These are phyloP conservation scores for Adela reaumurella DNA, from an alignment of 2,888 invertebrate genomes.

Conservation along the genomic window DNA sequence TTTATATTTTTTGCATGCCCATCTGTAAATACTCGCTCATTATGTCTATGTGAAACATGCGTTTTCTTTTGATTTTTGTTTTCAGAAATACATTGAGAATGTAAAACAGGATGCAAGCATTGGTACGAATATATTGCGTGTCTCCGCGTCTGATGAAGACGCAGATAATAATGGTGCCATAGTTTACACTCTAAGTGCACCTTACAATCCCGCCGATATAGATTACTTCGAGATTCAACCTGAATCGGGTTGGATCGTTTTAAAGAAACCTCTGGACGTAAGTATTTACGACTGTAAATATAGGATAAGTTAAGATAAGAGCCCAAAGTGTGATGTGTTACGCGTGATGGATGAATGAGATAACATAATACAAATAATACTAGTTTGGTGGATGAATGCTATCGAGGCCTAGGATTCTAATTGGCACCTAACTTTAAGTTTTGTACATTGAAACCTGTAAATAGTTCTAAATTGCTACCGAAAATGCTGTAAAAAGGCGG, in stretches of 20 bases:
- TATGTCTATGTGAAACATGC: not conserved
- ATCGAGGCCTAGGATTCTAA: constrained; percentile 54
- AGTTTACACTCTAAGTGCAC: constrained; percentile 85
- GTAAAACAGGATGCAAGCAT: constrained; percentile 96
- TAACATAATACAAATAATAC: constrained; percentile 40
- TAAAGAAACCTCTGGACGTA: constrained; percentile 94
- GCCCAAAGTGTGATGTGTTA: constrained; percentile 30
- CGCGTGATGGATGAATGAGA: constrained; percentile 47
- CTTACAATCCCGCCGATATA: constrained; percentile 82
- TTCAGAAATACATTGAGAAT: constrained; percentile 93
- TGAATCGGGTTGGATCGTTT: constrained; percentile 95
- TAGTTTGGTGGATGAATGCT: constrained; percentile 56
- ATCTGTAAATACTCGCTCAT: not conserved
- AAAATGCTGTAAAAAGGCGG: constrained; percentile 47
- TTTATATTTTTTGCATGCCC: not conserved
- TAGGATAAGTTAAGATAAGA: constrained; percentile 17
- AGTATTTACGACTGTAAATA: constrained; percentile 54
- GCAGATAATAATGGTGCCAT: constrained; percentile 96
- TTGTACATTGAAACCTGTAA: constrained; percentile 50
- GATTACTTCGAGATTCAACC: constrained; percentile 96
- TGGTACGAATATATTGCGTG: constrained; percentile 89
- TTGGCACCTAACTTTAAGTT: constrained; percentile 52
- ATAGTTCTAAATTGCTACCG: constrained; percentile 56
- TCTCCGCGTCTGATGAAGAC: constrained; percentile 95
- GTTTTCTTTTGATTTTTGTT: constrained; percentile 26